Conservation (phyloP, 92 coral and sea anemone genomes). For the Isaurus tuberculatus region DNA sequence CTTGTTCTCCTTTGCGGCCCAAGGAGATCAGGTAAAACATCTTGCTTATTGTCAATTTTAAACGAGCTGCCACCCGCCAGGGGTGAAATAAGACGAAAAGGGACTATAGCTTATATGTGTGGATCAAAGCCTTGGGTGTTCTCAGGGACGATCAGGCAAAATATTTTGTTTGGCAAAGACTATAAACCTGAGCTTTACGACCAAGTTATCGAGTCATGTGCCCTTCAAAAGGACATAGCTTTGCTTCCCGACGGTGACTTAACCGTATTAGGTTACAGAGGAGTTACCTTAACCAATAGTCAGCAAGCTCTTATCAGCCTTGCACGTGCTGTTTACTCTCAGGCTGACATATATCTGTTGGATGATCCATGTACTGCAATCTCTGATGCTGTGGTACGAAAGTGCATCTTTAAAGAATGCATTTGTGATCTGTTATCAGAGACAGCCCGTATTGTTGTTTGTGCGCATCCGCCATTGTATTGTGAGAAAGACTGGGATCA, state of each 20-base stretch:
- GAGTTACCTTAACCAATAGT: constrained; percentile 5
- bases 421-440: constrained; percentile 33
- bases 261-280: constrained; percentile 14
- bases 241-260: constrained; percentile 11
- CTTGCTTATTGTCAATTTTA: constrained; percentile 23
- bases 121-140: constrained; percentile 41
- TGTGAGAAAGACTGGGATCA: constrained; percentile 50
- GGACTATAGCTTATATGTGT: constrained; percentile 12
- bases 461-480: constrained; percentile 27
- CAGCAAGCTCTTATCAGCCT: constrained; percentile 33
- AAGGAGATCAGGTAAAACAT: constrained; percentile 38
- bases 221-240: constrained; percentile 30
- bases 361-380: constrained; percentile 40
- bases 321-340: constrained; percentile 35
- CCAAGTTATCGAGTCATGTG: constrained; percentile 20
- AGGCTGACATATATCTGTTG: constrained; percentile 34
- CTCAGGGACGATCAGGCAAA: constrained; percentile 22
- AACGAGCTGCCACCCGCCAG: constrained; percentile 33
- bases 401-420: constrained; percentile 21
- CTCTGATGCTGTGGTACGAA: constrained; percentile 33
- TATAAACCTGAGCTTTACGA: constrained; percentile 10
- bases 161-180: constrained; percentile 39
- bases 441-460: constrained; percentile 27
- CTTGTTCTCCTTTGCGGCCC: constrained; percentile 43
- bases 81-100: constrained; percentile 29